Base-by-base conservation (phyloP, 2,888 invertebrate genomes). In the Sisyra terminalis region DNA sequence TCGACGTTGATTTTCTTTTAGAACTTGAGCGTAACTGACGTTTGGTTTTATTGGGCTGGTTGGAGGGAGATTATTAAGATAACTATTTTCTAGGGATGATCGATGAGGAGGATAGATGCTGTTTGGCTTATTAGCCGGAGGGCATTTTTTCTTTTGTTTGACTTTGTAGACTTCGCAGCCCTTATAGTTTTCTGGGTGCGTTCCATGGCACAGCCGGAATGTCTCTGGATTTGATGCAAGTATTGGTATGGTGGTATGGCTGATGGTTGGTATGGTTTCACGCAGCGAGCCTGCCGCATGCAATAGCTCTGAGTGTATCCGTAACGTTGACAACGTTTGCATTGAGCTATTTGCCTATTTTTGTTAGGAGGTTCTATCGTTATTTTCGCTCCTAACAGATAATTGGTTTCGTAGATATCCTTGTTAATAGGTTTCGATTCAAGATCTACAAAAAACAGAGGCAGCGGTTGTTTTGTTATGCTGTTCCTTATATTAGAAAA, bases 261-360 rank as follows among this genome's bases (percentile, higher is more conserved):
- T 46, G 48, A 30, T 49, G n/a, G n/a, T n/a, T n/a, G n/a, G n/a
- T n/a, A n/a, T n/a, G n/a, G 50, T 44, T 48, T 51, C 1, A 49
- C 49, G 32, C 49, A 51, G 14, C 42, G 39, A 9, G 44, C 44
- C 29, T 41, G 42, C 38, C 35, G 46, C 7, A 15, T 36, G 35
- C 49, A 51, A 31, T 49, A 49, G 9, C 44, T 45, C 46, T 48
- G 46, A 8, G 49, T 49, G 41, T 49, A 49, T 6, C 49, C 49
- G 35, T 46, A 48, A n/a, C 40, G 18, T 43, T 50, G 50, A 15
- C 50, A 51, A 32, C 47, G 45, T 10, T 42, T 46, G 18, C 50
- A 51, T 40, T 50, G 50, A 3, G 45, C 46, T 11, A 50, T 49
- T 32, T 43, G 40, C 17, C 35, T 45, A 8, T 40, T 41, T 36